Conservation (phyloP, 2,888 invertebrate genomes). For the Tenthredo distinguenda region DNA sequence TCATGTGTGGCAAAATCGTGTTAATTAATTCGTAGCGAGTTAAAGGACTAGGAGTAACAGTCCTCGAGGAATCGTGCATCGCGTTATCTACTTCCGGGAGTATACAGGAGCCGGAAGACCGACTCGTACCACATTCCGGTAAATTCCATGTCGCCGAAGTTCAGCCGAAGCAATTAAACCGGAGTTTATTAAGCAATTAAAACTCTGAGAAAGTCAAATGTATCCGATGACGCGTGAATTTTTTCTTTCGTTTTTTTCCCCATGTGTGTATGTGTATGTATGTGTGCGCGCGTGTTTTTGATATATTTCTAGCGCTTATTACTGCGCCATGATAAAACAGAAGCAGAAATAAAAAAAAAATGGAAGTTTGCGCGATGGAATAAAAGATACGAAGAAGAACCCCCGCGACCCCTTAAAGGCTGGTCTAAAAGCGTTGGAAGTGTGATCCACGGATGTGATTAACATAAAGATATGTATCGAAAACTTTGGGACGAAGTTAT, state of each 20-base stretch:
- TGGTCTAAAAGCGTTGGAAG: constrained; percentile 27
- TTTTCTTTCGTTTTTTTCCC: background rate
- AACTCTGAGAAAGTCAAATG: background rate
- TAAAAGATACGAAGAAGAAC: background rate
- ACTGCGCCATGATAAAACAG: background rate
- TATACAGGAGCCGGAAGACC: constrained; percentile 6
- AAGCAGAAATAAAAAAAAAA: background rate
- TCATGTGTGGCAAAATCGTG: background rate
- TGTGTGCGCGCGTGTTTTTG: background rate
- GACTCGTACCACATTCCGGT: background rate
- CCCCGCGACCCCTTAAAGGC: background rate
- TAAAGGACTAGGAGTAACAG: constrained; percentile 5
- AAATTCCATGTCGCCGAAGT: background rate
- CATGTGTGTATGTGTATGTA: background rate
- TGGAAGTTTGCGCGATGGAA: background rate
- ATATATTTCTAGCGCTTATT: background rate
- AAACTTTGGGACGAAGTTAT: constrained; percentile 38
- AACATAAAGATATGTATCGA: constrained; percentile 46
- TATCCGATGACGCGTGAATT: background rate
- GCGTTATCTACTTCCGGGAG: constrained; percentile 34
- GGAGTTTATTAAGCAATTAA: constrained; percentile 32
- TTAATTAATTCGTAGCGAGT: constrained; percentile 18
- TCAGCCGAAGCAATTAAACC: constrained; percentile 17
- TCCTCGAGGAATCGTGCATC: constrained; percentile 7
- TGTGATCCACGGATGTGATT: constrained; percentile 37